Base-by-base conservation (phyloP, 2,797 vertebrate genomes). In the Lagocephalus sceleratus region DNA sequence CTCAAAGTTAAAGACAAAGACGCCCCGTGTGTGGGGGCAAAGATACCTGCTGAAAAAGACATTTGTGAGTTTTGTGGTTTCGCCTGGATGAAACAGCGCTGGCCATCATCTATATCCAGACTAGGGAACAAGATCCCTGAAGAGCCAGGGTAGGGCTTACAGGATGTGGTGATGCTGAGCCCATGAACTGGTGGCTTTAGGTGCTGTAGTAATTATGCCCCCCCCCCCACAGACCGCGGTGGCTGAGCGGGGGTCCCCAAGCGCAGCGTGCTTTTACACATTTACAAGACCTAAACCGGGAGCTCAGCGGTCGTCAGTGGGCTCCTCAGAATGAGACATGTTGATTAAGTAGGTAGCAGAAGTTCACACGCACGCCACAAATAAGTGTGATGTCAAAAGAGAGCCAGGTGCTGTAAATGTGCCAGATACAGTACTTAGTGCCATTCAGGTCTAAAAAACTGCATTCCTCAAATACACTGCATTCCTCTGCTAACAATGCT, bases 381-480 rank as follows among this genome's bases (percentile, higher is more conserved):
- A 40, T 16, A 41, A 53, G 58, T 41, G 38, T 50, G 38, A 71
- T 63, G 60, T 69, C 64, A 54, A 58, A 59, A 49, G 29, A 46
- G 48, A 55, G 46, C 39, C 21, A 17, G 16, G 1, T 25, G 49
- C 60, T 63, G 47, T 56, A 54, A 68, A 75, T 12, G 41, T 54
- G 47, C 58, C 61, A 52, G 64, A 49, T 51, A 49, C 50, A 57
- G 56, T 66, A 54, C 60, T 60, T 48, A 8, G 54, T 60, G 41
- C 51, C 67, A 63, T 71, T 47, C 51, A 40, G 43, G 25, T 41
- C 20, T 23, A 20, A 62, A 46, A 50, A 57, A 64, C 58, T 35
- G 56, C 76, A 83, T 76, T 83, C 74, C 69, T 83, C 51, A 78
- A 71, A 70, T 81, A 49, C 68, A 73, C 20, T 8, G 43, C 78